Conservation (phyloP, 2,888 invertebrate genomes). For the Alviniconcha strummeri region DNA sequence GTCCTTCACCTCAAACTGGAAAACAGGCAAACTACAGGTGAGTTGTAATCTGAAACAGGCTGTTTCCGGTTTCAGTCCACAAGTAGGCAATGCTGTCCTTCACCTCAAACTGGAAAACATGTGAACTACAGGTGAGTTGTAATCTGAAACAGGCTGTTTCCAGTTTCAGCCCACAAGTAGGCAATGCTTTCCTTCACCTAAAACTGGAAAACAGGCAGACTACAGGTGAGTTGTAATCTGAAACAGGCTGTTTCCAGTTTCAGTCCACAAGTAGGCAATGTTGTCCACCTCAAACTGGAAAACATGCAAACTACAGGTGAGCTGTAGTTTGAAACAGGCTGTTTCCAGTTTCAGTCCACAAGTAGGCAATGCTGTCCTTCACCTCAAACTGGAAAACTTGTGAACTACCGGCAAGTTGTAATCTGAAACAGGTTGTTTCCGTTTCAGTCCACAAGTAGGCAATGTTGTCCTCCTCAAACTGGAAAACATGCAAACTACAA, state of each 20-base stretch:
- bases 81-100: slow-evolving; percentile 47
- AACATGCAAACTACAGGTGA: slow-evolving; percentile 64
- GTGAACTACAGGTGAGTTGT: slow-evolving; percentile 54
- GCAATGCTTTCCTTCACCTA: slow-evolving; percentile 51
- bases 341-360: no score
- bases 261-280: slow-evolving; percentile 40
- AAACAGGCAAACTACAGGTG: slow-evolving; percentile 63
- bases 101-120: slow-evolving; percentile 64
- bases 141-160: no score
- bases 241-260: no score
- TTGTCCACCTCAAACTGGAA: slow-evolving; percentile 62
- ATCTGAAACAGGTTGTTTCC: no score
- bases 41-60: no score
- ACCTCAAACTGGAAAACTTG: slow-evolving; percentile 63
- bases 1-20: slow-evolving; percentile 60
- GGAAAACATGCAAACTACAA: slow-evolving; percentile 63
- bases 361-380: slow-evolving; percentile 47
- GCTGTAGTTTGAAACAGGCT: neutral
- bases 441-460: slow-evolving; percentile 35
- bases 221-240: slow-evolving; percentile 47
- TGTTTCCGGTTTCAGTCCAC: no score
- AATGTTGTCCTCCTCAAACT: slow-evolving; percentile 56
- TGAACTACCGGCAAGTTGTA: slow-evolving; percentile 56
- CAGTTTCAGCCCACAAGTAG: slow-evolving; percentile 33
- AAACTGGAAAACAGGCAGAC: slow-evolving; percentile 65